Evolutionary conservation across 1,140 invertebrate species (phyloP).

Genomic region (Leptinotarsa undecemlineata): DNA sequence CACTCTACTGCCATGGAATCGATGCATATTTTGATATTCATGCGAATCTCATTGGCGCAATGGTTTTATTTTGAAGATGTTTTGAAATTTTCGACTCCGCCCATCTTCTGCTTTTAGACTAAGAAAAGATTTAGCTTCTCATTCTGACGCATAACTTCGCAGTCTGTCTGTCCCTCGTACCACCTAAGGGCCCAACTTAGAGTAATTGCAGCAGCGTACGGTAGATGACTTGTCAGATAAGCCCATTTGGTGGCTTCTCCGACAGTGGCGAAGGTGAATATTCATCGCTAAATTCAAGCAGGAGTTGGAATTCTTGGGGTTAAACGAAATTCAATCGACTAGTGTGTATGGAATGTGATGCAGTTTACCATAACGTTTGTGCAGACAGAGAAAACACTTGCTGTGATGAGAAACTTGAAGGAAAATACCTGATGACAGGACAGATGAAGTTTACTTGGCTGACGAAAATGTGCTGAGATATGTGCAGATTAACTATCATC

Average conservation of each 20-base stretch:
- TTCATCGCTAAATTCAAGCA: no score
- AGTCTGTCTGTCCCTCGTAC: slow-evolving; percentile 23
- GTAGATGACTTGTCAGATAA: slow-evolving; percentile 47
- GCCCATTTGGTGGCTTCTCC: slow-evolving; percentile 42
- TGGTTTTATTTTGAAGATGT: slow-evolving; percentile 40
- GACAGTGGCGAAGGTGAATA: neutral
- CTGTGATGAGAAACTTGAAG: no score
- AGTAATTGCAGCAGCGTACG: slow-evolving; percentile 48
- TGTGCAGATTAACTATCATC: no score
- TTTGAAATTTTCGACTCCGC: slow-evolving; percentile 40
- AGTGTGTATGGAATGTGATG: no score
- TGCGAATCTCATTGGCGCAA: slow-evolving; percentile 40
- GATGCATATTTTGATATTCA: slow-evolving; percentile 44
- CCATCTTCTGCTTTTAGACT: slow-evolving; percentile 38
- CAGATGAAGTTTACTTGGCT: no score
- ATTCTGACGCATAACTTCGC: slow-evolving; percentile 23
- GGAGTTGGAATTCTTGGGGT: no score
- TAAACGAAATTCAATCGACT: no score
- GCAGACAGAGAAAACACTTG: no score
- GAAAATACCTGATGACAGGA: no score
- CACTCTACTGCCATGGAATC: slow-evolving; percentile 4
- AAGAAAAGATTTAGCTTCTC: slow-evolving; percentile 34
- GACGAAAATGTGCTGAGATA: no score
- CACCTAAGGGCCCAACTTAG: slow-evolving; percentile 44
- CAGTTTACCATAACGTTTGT: no score